phyloP scores from a whole-genome alignment of 2,888 invertebrate genomes.

The Acanthacorydalis orientalis region DNA sequence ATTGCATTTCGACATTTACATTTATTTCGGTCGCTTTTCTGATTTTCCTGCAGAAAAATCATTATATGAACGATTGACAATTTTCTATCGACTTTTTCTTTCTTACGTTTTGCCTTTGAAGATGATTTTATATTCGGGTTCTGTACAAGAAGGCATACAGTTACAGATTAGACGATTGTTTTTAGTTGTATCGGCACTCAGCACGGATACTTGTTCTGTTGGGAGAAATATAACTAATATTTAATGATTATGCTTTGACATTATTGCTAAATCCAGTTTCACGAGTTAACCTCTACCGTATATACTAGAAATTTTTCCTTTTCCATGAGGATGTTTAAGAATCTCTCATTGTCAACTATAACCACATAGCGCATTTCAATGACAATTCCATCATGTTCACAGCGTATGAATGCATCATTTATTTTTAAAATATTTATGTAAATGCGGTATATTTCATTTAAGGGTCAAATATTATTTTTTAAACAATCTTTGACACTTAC shows the following conservation, averaged over 20 bases:
- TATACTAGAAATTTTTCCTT: too few species aligned
- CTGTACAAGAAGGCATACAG: slow-evolving; percentile 42
- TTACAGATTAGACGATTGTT: slow-evolving; percentile 31
- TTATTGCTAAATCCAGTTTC: too few species aligned
- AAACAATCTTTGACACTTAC: slow-evolving; percentile 15
- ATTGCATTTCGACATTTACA: slow-evolving; percentile 27
- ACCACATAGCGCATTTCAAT: too few species aligned
- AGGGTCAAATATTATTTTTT: too few species aligned
- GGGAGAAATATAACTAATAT: too few species aligned
- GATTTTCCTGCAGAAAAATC: neutral
- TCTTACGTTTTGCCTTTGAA: slow-evolving; percentile 14
- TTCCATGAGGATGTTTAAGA: too few species aligned
- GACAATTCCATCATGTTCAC: too few species aligned
- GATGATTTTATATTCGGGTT: slow-evolving; percentile 36
- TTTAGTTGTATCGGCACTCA: slow-evolving; percentile 8
- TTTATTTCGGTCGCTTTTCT: neutral
- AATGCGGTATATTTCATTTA: neutral
- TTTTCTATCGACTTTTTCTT: neutral
- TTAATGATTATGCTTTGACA: too few species aligned
- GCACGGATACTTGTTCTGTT: too few species aligned
- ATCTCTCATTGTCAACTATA: too few species aligned
- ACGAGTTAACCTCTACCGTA: too few species aligned
- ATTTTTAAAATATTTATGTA: slow-evolving; percentile 19
- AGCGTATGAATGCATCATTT: slow-evolving; percentile 25
- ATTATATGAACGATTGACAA: neutral